phyloP scores from a whole-genome alignment of 2,113 vertebrate species.

The Egretta garzetta region DNA sequence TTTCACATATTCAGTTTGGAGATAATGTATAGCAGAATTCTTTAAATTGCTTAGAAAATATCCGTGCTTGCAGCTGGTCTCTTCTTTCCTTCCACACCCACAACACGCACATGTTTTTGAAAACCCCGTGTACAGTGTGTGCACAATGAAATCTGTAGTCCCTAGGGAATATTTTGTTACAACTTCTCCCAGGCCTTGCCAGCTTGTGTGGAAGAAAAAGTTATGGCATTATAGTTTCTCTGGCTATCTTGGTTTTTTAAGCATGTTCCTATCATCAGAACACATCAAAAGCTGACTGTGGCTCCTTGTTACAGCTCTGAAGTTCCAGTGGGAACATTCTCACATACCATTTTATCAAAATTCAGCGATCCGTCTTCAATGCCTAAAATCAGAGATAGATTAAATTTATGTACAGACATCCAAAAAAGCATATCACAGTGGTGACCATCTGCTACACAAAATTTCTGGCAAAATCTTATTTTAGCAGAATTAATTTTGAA shows the following conservation, averaged over 20 bases:
- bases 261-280: neutral
- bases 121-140: neutral
- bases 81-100: neutral
- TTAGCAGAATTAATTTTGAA: neutral
- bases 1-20: neutral
- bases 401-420: neutral
- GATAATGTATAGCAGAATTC: neutral
- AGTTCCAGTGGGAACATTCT: neutral
- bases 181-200: too few species aligned
- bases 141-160: neutral
- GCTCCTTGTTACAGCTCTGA: neutral
- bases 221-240: neutral
- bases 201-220: neutral
- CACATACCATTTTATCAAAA: neutral
- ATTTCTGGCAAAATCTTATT: neutral
- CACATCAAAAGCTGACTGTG: neutral
- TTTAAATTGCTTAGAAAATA: neutral
- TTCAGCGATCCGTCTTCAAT: neutral
- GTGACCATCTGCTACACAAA: neutral
- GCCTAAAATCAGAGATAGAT: neutral
- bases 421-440: neutral
- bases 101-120: neutral
- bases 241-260: neutral
- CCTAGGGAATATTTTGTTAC: neutral
- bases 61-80: neutral